phyloP scores from a whole-genome alignment of 2,888 invertebrate genomes.

The Cheilosia scutellata region DNA sequence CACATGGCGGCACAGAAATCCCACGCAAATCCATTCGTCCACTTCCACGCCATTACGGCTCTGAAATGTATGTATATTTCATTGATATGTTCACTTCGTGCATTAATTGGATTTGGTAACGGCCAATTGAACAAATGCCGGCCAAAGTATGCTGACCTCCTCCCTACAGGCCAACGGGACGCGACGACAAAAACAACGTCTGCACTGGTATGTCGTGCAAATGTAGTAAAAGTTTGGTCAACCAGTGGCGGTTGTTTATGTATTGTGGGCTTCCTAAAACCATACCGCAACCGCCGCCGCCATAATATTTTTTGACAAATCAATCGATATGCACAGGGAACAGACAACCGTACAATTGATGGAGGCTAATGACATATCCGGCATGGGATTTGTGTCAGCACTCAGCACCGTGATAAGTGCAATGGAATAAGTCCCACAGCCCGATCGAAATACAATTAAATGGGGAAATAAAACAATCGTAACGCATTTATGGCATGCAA shows the following conservation, averaged over 20 bases:
- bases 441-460: constrained; percentile 56
- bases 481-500: constrained; percentile 13
- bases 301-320: constrained; percentile 35
- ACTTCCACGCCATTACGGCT: constrained; percentile 26
- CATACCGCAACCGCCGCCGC: constrained; percentile 12
- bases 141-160: constrained; percentile 22
- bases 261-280: constrained; percentile 46
- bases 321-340: constrained; percentile 36
- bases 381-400: constrained; percentile 45
- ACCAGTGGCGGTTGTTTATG: constrained; percentile 47
- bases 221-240: constrained; percentile 39
- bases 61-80: constrained; percentile 26
- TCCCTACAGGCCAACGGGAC: too few relatives aligned
- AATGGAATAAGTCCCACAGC: constrained; percentile 38
- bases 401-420: constrained; percentile 14
- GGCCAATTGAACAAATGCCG: constrained; percentile 58
- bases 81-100: constrained; percentile 48
- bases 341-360: constrained; percentile 24
- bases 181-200: constrained; percentile 1
- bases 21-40: constrained; percentile 27
- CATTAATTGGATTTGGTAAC: constrained; percentile 61
- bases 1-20: constrained; percentile 23
- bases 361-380: constrained; percentile 59
- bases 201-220: constrained; percentile 16
- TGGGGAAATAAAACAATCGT: constrained; percentile 35